Evolutionary conservation across 2,113 vertebrate genomes (phyloP), one percentile per base, ranked within the genome.

Genomic region (Engraulis encrasicolus): DNA sequence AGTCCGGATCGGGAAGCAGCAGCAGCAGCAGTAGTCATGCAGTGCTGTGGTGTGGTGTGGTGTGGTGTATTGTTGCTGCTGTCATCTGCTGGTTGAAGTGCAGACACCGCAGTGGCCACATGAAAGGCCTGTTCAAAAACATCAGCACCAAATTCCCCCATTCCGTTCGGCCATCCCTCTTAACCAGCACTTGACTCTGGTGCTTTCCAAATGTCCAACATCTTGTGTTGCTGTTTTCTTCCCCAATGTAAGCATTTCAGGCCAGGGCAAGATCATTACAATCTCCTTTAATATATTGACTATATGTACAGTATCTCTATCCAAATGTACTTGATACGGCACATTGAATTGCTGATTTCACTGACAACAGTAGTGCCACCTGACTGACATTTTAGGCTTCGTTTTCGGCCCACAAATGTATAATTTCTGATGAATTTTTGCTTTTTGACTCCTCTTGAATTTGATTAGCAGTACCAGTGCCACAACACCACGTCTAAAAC

Each of bases 381-480:
- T n/a, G n/a, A n/a, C n/a, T n/a, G 40, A 45, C 40, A 45, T 45
- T 45, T 45, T 45, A 5, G 9, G 9, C 4, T 5, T 45, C 3
- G 9, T 9, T 45, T 45, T 45, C 9, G 9, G 40, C 40, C 40
- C 40, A 45, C 40, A 45, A 45, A 45, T 45, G 3, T 3, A 5
- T 85, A 71, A 49, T 61, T 34, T 50, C 61, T 4, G 15, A 50
- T 84, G 48, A 40, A 48, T 87, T 84, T 92, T 85, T 90, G 61
- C 86, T 83, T 90, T 92, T 89, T 91, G 91, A 80, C 86, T 9
- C 9, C 40, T 45, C 9, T 45, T 45, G 40, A 45, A 45, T 45
- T 45, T 45, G 40, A 45, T 45, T 45, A 5, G 40, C 40, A 45
- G 40, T 45, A 45, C 40, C 40, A 45, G 9, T 45, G 40, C 40